Evolutionary conservation across 2,113 vertebrate species (phyloP), one percentile per base, ranked within the genome.

Genomic region (Eonycteris spelaea): DNA sequence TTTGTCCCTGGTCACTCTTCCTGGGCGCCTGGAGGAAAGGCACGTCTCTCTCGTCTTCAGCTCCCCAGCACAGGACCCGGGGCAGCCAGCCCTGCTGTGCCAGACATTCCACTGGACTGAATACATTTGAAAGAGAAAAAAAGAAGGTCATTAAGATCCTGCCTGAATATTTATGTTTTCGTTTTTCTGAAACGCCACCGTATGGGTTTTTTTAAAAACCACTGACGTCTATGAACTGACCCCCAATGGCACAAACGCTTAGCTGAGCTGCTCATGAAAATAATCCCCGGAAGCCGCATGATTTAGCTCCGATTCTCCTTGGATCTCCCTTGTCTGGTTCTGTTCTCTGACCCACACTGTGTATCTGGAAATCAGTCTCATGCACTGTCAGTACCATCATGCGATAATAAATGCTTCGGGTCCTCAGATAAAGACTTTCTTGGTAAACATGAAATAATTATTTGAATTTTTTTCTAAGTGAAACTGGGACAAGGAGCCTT

Each of bases 271-370:
- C 74, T 74, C 63, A n/a, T 48, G 57, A 73, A 92, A 84, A 38
- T 5, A 67, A 67, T 24, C 53, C 15, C 70, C 26, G n/a, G 73
- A 89, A 33, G 13, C 19, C 63, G 19, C 14, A 2, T 5, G 22
- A 51, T n/a, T 94, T 77, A 16, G 43, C 21, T 55, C 18, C 43
- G 33, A 18, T 86, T 38, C 9, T 8, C 1, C 26, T 65, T 12
- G 19, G 4, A 0, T 33, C 45, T 63, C 22, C 43, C 33, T 4
- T 38, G 33, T 1, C 0, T 1, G 35, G 63, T 24, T 40, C 14
- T 3, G 1, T 45, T 14, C 21, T 1, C 22, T 1, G 26, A 14
- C 21, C 11, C 18, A 7, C 3, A 13, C 18, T 30, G 63, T 59
- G 53, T 40, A 14, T 11, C 16, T 35, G 19, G 16, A 55, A 8